These are phyloP conservation scores for Timandra comae DNA, from an alignment of 2,888 invertebrate genomes.

Conservation along the genomic window DNA sequence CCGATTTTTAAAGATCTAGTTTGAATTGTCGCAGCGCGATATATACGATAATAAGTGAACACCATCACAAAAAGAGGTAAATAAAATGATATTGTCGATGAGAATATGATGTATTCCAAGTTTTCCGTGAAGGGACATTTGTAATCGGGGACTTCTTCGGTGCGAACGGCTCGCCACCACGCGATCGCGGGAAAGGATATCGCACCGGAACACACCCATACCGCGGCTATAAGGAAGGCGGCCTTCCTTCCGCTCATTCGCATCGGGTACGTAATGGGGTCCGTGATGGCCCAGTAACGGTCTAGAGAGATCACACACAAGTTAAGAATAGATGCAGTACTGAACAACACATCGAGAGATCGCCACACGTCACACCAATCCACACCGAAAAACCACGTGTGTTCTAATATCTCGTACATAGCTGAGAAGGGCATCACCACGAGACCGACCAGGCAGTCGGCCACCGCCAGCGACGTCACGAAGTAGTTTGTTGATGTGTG, in stretches of 20 bases:
- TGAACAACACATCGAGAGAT: constrained; percentile 96
- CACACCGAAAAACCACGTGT: constrained; percentile 95
- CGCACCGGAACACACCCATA: constrained; percentile 97
- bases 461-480: constrained; percentile 96
- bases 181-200: constrained; percentile 99
- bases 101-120: constrained; percentile 96
- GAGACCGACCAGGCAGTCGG: constrained; percentile 96
- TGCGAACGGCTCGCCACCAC: constrained; percentile 94
- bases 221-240: constrained; percentile 90
- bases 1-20: constrained; percentile 93
- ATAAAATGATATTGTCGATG: constrained; percentile 98
- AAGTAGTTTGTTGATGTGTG: constrained; percentile 99
- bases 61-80: constrained; percentile 98
- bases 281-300: constrained; percentile 99
- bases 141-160: constrained; percentile 86
- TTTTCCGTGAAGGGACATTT: constrained; percentile 98
- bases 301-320: constrained; percentile 97
- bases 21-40: constrained; percentile 94
- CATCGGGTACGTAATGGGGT: constrained; percentile 98
- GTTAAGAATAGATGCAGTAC: constrained; percentile 98
- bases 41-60: constrained; percentile 97
- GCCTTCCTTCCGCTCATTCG: constrained; percentile 94
- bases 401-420: constrained; percentile 90
- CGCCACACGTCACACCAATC: constrained; percentile 99
- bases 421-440: constrained; percentile 99